Evolutionary conservation across 1,140 invertebrate genomes (phyloP).

Genomic region (Ptiloglossa arizonensis): DNA sequence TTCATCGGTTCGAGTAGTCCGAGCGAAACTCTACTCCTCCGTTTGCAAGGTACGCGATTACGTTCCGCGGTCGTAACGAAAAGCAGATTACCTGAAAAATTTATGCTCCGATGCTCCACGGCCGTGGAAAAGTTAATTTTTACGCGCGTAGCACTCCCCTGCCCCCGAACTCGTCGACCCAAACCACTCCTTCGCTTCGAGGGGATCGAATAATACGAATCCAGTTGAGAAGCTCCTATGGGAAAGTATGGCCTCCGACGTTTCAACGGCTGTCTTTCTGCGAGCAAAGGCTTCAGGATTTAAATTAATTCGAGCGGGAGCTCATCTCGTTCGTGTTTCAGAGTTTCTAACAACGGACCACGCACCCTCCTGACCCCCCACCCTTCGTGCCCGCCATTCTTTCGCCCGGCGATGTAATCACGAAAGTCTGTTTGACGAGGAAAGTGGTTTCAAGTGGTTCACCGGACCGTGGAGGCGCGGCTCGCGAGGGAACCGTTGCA

Average conservation of each 20-base stretch:
- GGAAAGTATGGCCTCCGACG: neutral
- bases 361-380: no score
- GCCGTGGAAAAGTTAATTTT: conserved; percentile 19
- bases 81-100: conserved; percentile 14
- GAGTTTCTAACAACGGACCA: neutral
- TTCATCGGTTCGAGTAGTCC: neutral
- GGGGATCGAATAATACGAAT: conserved; percentile 14
- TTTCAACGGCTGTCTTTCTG: conserved; percentile 4
- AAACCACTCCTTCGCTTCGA: neutral
- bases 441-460: conserved; percentile 16
- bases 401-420: conserved; percentile 1
- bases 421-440: conserved; percentile 13
- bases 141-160: neutral
- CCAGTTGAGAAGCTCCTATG: neutral
- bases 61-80: neutral
- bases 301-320: conserved; percentile 20
- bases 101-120: neutral
- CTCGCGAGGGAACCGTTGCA: neutral
- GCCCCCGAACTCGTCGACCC: neutral
- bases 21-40: neutral
- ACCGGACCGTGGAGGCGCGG: neutral
- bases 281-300: conserved; percentile 11
- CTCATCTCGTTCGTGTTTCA: neutral
- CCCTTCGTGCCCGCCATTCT: neutral
- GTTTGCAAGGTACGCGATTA: neutral